Percentiles rank a stretch among this genome's conserved stretches.
These are phyloP conservation scores for Nephotettix cincticeps DNA, from an alignment of 1,140 invertebrate species.

Conservation along the genomic window DNA sequence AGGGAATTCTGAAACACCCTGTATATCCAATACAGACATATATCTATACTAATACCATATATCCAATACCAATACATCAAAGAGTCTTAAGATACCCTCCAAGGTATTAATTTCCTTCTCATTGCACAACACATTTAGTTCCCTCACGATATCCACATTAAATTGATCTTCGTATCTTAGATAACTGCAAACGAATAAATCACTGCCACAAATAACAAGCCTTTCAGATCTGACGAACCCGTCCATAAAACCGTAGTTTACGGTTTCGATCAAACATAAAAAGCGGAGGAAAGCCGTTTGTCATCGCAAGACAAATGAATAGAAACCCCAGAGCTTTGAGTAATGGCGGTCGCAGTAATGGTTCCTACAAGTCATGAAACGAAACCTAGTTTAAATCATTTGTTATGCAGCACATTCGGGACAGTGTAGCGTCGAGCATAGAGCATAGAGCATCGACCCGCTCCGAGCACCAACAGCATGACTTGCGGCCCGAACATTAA, in stretches of 20 bases:
- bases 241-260: neutral
- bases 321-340: neutral
- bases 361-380: neutral
- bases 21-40: too few relatives aligned
- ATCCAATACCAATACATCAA: too few relatives aligned
- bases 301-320: slow-evolving; percentile 10
- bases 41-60: too few relatives aligned
- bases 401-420: slow-evolving; percentile 7
- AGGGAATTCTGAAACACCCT: too few relatives aligned
- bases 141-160: too few relatives aligned
- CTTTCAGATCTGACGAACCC: too few relatives aligned
- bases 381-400: slow-evolving; percentile 12
- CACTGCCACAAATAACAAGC: too few relatives aligned
- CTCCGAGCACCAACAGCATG: neutral
- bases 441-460: neutral
- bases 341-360: neutral
- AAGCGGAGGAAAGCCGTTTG: neutral
- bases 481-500: neutral
- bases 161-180: too few relatives aligned
- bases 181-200: too few relatives aligned
- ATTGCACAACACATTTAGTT: too few relatives aligned
- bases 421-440: neutral
- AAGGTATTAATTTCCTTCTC: too few relatives aligned
- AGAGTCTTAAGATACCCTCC: too few relatives aligned
- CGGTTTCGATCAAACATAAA: neutral